phyloP scores from a whole-genome alignment of 1,140 invertebrate genomes.

The Megathymus violae region DNA sequence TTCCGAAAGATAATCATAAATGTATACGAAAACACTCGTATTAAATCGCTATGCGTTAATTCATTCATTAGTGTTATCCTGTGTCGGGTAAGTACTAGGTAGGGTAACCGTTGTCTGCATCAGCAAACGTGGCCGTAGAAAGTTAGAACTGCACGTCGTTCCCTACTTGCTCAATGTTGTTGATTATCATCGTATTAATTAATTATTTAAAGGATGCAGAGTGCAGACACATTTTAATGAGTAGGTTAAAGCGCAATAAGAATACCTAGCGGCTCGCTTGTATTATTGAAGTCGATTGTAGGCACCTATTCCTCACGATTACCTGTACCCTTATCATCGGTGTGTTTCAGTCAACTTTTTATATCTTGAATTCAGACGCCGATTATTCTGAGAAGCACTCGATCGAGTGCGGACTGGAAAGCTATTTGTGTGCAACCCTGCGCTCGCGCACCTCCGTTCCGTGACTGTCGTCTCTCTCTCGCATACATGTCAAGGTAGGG shows the following conservation, averaged over 20 bases:
- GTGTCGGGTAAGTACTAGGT: conserved; percentile 14
- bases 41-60: conserved; percentile 12
- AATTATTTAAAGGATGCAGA: no score
- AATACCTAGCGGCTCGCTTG: conserved; percentile 37
- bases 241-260: conserved; percentile 44
- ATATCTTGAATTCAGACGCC: conserved; percentile 45
- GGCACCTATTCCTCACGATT: conserved; percentile 30
- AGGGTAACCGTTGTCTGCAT: conserved; percentile 28
- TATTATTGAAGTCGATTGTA: neutral
- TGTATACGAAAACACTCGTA: conserved; percentile 5
- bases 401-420: conserved; percentile 61
- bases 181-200: conserved; percentile 63
- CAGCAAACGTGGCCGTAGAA: conserved; percentile 63
- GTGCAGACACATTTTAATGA: conserved; percentile 53
- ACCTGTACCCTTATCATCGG: conserved; percentile 51
- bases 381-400: conserved; percentile 70
- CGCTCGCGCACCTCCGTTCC: conserved; percentile 62
- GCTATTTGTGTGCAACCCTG: conserved; percentile 80
- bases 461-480: conserved; percentile 64
- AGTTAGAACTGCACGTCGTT: conserved; percentile 54
- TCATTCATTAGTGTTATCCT: conserved; percentile 24
- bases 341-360: conserved; percentile 50
- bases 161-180: conserved; percentile 52
- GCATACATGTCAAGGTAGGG: conserved; percentile 81
- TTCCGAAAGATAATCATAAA: neutral